Conservation (phyloP, 1,140 invertebrate species). For the Cydia amplana region DNA sequence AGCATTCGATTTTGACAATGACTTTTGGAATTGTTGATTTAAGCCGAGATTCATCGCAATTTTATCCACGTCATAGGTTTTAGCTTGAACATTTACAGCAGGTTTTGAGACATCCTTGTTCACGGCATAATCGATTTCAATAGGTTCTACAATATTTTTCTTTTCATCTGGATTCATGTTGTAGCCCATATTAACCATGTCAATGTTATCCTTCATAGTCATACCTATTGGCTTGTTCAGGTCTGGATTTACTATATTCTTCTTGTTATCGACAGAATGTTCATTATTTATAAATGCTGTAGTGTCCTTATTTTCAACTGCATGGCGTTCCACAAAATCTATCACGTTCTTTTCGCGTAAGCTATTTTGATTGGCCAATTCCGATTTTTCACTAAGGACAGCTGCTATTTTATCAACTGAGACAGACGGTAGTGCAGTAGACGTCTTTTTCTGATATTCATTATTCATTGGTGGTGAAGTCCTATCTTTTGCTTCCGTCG, state of each 20-base stretch:
- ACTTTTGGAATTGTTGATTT: constrained; percentile 57
- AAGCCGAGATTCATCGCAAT: constrained; percentile 69
- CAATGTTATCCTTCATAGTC: constrained; percentile 66
- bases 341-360: constrained; percentile 51
- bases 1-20: constrained; percentile 49
- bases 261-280: constrained; percentile 44
- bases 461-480: constrained; percentile 43
- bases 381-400: constrained; percentile 67
- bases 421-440: constrained; percentile 40
- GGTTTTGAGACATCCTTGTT: constrained; percentile 49
- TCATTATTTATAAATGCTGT: constrained; percentile 49
- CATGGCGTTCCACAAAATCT: constrained; percentile 49
- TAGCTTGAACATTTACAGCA: constrained; percentile 48
- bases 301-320: constrained; percentile 46
- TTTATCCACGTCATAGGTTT: constrained; percentile 63
- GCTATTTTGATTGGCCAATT: constrained; percentile 58
- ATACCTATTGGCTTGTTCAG: constrained; percentile 50
- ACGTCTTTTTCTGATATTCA: constrained; percentile 53
- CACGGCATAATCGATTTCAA: constrained; percentile 50
- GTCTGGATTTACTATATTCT: constrained; percentile 45
- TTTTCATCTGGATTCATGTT: constrained; percentile 60
- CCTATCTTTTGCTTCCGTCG: constrained; percentile 47
- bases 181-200: constrained; percentile 77
- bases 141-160: constrained; percentile 47
- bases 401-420: constrained; percentile 68